A percentile compares a stretch with the other conserved stretches of the same genome.
Evolutionary conservation across 2,797 vertebrate genomes (phyloP).

Genomic region (Acrossocheilus fasciatus): DNA sequence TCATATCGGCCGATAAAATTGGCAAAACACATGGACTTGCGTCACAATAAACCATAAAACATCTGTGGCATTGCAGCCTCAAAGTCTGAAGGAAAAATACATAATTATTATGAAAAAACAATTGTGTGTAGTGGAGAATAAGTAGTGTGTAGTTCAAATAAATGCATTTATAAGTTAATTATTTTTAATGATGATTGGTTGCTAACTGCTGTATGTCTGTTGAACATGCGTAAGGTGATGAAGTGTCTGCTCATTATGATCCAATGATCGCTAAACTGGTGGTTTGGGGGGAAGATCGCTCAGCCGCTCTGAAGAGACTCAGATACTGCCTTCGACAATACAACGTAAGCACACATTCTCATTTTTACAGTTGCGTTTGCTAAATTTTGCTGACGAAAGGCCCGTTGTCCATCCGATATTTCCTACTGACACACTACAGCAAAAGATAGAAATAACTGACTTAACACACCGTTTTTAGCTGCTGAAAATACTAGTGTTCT

Average conservation of each 20-base stretch:
- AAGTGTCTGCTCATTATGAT: constrained; percentile 94
- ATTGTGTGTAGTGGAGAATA: background rate
- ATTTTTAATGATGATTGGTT: background rate
- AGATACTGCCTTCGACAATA: constrained; percentile 89
- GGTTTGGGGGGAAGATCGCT: constrained; percentile 92
- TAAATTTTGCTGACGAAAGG: background rate
- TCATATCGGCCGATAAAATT: too few relatives aligned
- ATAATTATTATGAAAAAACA: too few relatives aligned
- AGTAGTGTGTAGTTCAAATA: background rate
- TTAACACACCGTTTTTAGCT: too few relatives aligned
- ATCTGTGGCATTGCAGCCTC: background rate
- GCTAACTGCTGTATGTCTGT: background rate
- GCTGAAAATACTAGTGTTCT: too few relatives aligned
- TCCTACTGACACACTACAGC: too few relatives aligned
- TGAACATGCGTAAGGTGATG: constrained; percentile 83
- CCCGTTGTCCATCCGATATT: too few relatives aligned
- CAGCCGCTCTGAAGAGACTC: constrained; percentile 87
- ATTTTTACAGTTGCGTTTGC: background rate
- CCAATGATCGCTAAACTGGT: constrained; percentile 99
- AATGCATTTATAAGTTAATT: background rate
- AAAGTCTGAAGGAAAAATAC: background rate
- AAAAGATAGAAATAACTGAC: too few relatives aligned
- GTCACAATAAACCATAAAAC: background rate
- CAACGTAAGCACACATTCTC: constrained; percentile 81
- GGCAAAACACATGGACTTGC: background rate